These are phyloP conservation scores for Hoplias malabaricus DNA, from an alignment of 2,113 vertebrate genomes.

Conservation along the genomic window DNA sequence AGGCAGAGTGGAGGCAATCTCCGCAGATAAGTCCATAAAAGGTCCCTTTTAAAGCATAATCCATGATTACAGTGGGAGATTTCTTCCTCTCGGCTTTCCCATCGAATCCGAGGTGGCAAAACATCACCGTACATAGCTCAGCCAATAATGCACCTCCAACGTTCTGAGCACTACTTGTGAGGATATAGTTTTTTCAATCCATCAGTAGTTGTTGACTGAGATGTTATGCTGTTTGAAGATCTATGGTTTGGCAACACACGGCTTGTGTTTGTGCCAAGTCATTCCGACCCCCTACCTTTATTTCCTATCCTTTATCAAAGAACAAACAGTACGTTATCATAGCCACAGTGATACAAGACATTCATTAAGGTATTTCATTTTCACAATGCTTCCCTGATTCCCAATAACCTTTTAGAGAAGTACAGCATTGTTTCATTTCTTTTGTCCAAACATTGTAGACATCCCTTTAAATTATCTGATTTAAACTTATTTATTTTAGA, in stretches of 20 bases:
- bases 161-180: constrained; percentile 68
- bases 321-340: constrained; percentile 59
- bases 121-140: constrained; percentile 44
- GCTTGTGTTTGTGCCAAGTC: constrained; percentile 59
- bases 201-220: constrained; percentile 68
- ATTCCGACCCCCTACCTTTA: constrained; percentile 21
- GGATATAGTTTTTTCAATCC: constrained; percentile 67
- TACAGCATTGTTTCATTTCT: too few species aligned
- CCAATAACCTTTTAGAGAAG: constrained; percentile 56
- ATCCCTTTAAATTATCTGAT: too few species aligned
- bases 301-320: constrained; percentile 53
- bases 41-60: constrained; percentile 21
- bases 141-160: constrained; percentile 54
- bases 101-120: constrained; percentile 43
- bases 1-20: constrained; percentile 9
- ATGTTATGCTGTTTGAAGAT: constrained; percentile 56
- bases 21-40: constrained; percentile 20
- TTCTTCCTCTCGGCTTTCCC: constrained; percentile 22
- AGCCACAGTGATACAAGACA: constrained; percentile 43
- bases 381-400: constrained; percentile 45
- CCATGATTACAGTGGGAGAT: constrained; percentile 19
- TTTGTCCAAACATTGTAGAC: too few species aligned
- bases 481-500: too few species aligned
- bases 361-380: constrained; percentile 31
- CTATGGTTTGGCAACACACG: constrained; percentile 60